phyloP scores from a whole-genome alignment of 2,888 invertebrate genomes.

The Drosophila austrosaltans region DNA sequence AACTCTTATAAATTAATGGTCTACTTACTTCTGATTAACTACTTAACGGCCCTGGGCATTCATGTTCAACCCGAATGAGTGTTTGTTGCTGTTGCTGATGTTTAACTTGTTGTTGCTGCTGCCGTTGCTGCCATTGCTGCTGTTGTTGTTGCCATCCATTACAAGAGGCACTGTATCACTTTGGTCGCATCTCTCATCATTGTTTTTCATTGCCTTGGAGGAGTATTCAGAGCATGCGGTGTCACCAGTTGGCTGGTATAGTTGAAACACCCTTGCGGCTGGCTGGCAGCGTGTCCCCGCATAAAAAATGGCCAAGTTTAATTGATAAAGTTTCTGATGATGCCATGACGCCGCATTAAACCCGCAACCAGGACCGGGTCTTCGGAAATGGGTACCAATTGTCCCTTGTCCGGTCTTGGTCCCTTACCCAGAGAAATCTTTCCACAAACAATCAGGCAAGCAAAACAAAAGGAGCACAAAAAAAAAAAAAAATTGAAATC shows the following conservation, averaged over 20 bases:
- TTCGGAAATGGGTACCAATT: constrained; percentile 21
- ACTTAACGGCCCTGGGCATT: neutral
- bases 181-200: constrained; percentile 11
- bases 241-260: constrained; percentile 53
- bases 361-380: constrained; percentile 37
- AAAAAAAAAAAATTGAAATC: constrained; percentile 35
- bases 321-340: constrained; percentile 76
- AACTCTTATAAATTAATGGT: constrained; percentile 13
- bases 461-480: neutral
- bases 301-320: constrained; percentile 71
- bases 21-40: constrained; percentile 16
- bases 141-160: constrained; percentile 1
- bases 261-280: constrained; percentile 63
- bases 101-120: too few relatives aligned
- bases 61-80: constrained; percentile 11
- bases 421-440: neutral
- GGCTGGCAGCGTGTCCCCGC: constrained; percentile 48
- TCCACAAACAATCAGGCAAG: too few relatives aligned
- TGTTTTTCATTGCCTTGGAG: constrained; percentile 11
- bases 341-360: constrained; percentile 74
- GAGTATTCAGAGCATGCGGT: constrained; percentile 16
- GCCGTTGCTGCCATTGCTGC: neutral
- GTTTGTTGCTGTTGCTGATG: neutral
- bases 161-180: constrained; percentile 13
- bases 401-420: constrained; percentile 1